Evolutionary conservation across 2,888 invertebrate genomes (phyloP).

Genomic region (Hirtodrosophila alboralis): DNA sequence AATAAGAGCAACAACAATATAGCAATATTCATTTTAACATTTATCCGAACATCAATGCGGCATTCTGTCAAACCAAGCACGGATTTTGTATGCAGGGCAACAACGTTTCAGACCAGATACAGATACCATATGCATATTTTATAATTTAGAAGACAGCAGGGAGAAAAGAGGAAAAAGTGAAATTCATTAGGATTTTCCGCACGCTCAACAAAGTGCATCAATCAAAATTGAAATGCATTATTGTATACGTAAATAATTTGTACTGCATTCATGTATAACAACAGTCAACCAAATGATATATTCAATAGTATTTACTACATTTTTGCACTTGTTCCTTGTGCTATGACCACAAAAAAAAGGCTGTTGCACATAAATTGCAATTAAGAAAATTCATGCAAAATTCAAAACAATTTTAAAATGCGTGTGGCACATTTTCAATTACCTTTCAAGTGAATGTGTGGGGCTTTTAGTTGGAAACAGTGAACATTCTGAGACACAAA

Average conservation of each 20-base stretch:
- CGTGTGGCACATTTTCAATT: constrained; percentile 38
- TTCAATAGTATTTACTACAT: constrained; percentile 25
- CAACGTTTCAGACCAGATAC: constrained; percentile 33
- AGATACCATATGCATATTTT: constrained; percentile 51
- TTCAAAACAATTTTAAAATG: constrained; percentile 13
- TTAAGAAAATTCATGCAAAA: constrained; percentile 24
- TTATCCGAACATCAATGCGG: constrained; percentile 41
- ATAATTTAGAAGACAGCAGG: constrained; percentile 44
- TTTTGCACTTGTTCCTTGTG: constrained; percentile 6
- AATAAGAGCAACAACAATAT: constrained; percentile 24
- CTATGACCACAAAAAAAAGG: constrained; percentile 4
- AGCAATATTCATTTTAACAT: constrained; percentile 26
- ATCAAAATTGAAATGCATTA: constrained; percentile 68
- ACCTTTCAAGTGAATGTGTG: neutral
- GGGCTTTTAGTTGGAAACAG: constrained; percentile 11
- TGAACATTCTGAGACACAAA: constrained; percentile 7
- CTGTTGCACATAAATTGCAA: constrained; percentile 39
- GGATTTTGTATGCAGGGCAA: constrained; percentile 63
- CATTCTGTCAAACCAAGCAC: constrained; percentile 57
- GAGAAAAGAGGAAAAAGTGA: constrained; percentile 51
- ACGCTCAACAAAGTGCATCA: constrained; percentile 72
- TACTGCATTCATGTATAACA: constrained; percentile 33
- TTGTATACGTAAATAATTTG: constrained; percentile 36
- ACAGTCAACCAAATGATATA: constrained; percentile 11
- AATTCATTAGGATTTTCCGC: constrained; percentile 70